Evolutionary conservation across 1,140 invertebrate species (phyloP).

Genomic region (Procambarus clarkii): DNA sequence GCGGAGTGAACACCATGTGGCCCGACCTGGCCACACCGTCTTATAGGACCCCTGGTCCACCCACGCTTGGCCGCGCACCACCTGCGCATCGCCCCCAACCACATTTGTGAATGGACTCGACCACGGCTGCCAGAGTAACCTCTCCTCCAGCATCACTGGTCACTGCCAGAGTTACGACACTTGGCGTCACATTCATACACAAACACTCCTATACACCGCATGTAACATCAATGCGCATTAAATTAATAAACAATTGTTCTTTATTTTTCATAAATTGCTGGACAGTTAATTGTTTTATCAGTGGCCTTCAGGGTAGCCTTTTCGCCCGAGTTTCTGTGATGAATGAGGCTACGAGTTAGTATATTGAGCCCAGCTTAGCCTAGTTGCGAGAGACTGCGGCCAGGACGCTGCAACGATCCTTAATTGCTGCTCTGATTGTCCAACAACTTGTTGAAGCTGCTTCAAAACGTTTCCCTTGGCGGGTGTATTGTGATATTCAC

Average conservation of each 20-base stretch:
- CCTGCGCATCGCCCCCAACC: neutral
- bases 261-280: no score
- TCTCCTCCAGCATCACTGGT: neutral
- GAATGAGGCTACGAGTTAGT: neutral
- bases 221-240: no score
- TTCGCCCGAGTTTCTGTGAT: neutral
- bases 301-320: no score
- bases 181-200: neutral
- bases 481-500: neutral
- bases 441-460: neutral
- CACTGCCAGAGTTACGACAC: neutral
- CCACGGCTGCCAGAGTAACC: slow-evolving; percentile 6
- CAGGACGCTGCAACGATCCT: neutral
- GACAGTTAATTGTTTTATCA: no score
- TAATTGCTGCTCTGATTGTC: neutral
- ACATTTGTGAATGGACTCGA: slow-evolving; percentile 6
- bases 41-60: neutral
- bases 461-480: neutral
- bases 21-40: neutral
- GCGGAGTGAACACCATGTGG: slow-evolving; percentile 7
- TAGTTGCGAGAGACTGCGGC: neutral
- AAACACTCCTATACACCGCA: no score
- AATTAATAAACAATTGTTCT: no score
- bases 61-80: neutral
- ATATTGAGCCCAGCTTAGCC: neutral